phyloP scores from a whole-genome alignment of 2,888 invertebrate genomes.

The Xanthia togata region DNA sequence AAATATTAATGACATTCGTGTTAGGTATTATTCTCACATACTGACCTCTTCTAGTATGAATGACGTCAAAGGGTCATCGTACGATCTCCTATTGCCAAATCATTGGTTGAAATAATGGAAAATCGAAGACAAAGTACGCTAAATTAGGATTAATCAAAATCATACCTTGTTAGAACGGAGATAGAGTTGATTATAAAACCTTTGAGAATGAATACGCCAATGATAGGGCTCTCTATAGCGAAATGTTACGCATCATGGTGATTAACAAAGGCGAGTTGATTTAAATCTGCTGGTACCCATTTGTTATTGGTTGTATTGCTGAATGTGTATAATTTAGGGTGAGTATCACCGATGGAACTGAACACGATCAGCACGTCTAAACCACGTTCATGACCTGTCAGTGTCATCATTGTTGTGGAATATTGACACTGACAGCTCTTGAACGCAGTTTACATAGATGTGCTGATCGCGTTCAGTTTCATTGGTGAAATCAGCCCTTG shows the following conservation, averaged over 20 bases:
- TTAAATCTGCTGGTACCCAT: slow-evolving; percentile 48
- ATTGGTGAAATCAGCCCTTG: background rate
- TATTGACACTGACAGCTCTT: background rate
- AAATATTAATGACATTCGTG: background rate
- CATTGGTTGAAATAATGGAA: slow-evolving; percentile 26
- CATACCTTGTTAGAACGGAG: background rate
- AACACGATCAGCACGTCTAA: background rate
- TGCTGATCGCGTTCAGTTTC: background rate
- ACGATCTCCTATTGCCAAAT: slow-evolving; percentile 27
- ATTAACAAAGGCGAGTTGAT: slow-evolving; percentile 57
- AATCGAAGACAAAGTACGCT: slow-evolving; percentile 20
- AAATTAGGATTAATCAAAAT: slow-evolving; percentile 7
- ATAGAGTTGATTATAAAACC: slow-evolving; percentile 25
- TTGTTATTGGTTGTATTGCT: slow-evolving; percentile 33
- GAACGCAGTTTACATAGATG: background rate
- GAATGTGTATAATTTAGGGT: slow-evolving; percentile 13
- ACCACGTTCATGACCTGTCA: background rate
- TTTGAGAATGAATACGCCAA: slow-evolving; percentile 17
- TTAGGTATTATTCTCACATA: background rate
- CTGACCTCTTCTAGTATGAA: background rate
- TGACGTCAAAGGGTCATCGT: slow-evolving; percentile 20
- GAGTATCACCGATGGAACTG: background rate
- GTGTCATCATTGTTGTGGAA: background rate
- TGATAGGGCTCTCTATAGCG: slow-evolving; percentile 33
- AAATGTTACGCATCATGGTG: slow-evolving; percentile 43